Evolutionary conservation across 30 jellyfish, hydroid and myxozoan genomes (phyloP), one percentile per base, ranked within the genome.

Genomic region (Morbakka virulenta): DNA sequence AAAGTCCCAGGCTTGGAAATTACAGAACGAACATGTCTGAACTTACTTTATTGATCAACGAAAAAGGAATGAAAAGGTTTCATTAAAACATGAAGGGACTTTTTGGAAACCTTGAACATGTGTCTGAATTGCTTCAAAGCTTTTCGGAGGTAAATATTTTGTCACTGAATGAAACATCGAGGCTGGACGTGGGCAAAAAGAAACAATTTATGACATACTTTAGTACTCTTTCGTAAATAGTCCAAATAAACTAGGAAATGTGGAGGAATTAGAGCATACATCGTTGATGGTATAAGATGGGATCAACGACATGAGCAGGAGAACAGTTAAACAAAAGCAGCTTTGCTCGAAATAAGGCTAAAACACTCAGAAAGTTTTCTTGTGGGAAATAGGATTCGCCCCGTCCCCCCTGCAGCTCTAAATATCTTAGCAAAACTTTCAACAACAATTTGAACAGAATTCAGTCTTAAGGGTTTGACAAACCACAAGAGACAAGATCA

Each of bases 31-130:
- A 29, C 87, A 29, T 61, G 27, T 41, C 80, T 2, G 80, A 76
- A 76, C 4, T 76, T 36, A 52, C 87, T 34, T 52, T 79, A 33
- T 76, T 57, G 67, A 33, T 64, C 12, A 52, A 63, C 70, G 23
- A 62, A 65, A 76, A 76, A 76, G 70, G 80, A 32, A 76, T 76
- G 80, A 76, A 76, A 62, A 76, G 61, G 80, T 76, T 61, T 62
- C 87, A 76, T 79, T 79, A 61, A 67, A 80, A 80, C 52, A 83
- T 52, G 91, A 80, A 77, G 91, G 83, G 84, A 68, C 90, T 79
- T 72, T 36, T 66, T 79, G 90, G 76, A 79, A 79, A 79, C 74
- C 90, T 32, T 79, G 83, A 34, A 35, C 76, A 79, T 79, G 65
- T 64, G 64, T 79, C 90, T 79, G 76, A 52, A 79, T 63, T 79